These are phyloP conservation scores for Daubentonia madagascariensis DNA, from an alignment of 2,113 vertebrate species.

Conservation along the genomic window DNA sequence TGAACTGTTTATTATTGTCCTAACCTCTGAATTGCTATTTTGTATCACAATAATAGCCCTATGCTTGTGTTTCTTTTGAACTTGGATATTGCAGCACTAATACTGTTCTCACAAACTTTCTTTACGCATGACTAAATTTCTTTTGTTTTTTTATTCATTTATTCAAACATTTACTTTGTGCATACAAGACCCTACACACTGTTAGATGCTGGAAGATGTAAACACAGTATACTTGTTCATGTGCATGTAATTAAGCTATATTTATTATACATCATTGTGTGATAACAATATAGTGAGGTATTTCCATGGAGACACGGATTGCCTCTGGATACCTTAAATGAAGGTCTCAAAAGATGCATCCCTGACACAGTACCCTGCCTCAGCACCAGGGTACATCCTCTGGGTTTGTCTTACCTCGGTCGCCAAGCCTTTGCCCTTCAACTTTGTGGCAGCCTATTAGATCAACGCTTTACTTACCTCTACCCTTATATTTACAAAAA, in stretches of 20 bases:
- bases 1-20: background rate
- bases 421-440: background rate
- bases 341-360: background rate
- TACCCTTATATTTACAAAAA: background rate
- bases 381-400: rapidly evolving
- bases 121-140: background rate
- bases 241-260: background rate
- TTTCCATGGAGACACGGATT: background rate
- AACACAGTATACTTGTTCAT: background rate
- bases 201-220: background rate
- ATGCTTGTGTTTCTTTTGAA: background rate
- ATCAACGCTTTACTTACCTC: background rate
- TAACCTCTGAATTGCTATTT: background rate
- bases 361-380: background rate
- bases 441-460: background rate
- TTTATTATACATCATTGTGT: background rate
- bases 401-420: background rate
- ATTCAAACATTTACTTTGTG: background rate
- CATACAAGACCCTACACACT: background rate
- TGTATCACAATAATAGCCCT: background rate
- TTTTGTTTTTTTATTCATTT: background rate
- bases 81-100: background rate
- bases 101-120: background rate
- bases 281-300: background rate
- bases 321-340: background rate